Evolutionary conservation across 2,888 invertebrate genomes (phyloP), one percentile per base, ranked within the genome.

Genomic region (Luperina testacea): DNA sequence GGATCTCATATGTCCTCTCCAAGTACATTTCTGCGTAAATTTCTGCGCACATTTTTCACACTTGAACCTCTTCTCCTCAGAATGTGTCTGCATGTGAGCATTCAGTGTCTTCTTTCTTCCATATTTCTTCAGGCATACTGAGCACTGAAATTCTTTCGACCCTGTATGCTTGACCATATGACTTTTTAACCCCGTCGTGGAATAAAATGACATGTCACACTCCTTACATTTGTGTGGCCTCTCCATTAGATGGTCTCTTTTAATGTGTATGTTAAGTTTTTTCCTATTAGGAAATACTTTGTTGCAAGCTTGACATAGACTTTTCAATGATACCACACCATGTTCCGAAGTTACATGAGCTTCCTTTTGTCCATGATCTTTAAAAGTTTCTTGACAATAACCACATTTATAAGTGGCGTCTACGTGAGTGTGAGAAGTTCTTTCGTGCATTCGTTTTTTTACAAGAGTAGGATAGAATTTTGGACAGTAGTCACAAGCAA

Each of bases 101-200:
- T 92, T 94, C n/a, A 95, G 82, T 0, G 93, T 93, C 70, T 93
- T 93, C 70, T 91, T 90, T n/a, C 94, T 89, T 0, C 92, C 93
- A 61, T 92, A 95, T 0, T 87, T 85, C 78, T 94, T 94, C 1
- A 89, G 84, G 53, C 95, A 95, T 4, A 92, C 82, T 11, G 91
- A 88, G 72, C 95, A 95, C 17, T 94, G 90, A 71, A 93, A 96
- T 6, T 95, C 94, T 82, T 94, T 95, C 1, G 91, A 90, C 0
- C 94, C 95, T 0, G 95, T 94, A 81, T 97, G 97, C 48, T 93
- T 96, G 13, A 95, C 91, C 92, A 94, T 92, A 78, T 96, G 96
- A 45, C 92, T 92, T 72, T 93, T 94, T 57, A 95, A 85, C 27
- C 91, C 92, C 45, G 92, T 92, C 13, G 94, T 92, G 0, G 86